Evolutionary conservation across 2,888 invertebrate species (phyloP).

Genomic region (Mimas tiliae): DNA sequence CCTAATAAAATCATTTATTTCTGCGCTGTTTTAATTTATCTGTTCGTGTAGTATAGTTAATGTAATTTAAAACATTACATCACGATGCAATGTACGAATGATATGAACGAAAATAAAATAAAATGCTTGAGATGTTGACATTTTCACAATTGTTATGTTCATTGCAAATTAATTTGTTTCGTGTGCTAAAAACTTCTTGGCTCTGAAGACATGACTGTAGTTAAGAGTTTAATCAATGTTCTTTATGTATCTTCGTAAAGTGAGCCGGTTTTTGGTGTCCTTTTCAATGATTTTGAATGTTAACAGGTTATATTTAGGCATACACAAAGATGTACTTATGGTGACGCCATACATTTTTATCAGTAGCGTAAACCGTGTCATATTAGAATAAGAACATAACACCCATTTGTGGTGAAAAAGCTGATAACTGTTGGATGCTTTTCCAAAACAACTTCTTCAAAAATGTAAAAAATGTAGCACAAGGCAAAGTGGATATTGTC

Average conservation of each 20-base stretch:
- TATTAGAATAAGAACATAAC: neutral
- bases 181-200: conserved; percentile 8
- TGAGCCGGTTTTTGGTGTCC: neutral
- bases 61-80: neutral
- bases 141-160: conserved; percentile 7
- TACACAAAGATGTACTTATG: no score
- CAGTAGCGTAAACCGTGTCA: neutral
- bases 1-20: neutral
- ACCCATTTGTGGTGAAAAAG: no score
- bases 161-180: conserved; percentile 11
- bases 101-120: neutral
- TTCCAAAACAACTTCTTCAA: no score
- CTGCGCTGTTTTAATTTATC: neutral
- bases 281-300: neutral
- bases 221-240: neutral
- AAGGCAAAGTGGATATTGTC: neutral
- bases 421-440: no score
- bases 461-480: no score
- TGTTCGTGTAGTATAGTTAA: neutral
- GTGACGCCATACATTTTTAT: neutral
- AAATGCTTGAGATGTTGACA: neutral
- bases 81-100: no score
- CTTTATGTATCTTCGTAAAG: neutral
- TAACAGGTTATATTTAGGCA: no score
- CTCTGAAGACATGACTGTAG: neutral